Evolutionary conservation across 2,797 vertebrate species (phyloP).

Genomic region (Dromococcyx pavoninus): DNA sequence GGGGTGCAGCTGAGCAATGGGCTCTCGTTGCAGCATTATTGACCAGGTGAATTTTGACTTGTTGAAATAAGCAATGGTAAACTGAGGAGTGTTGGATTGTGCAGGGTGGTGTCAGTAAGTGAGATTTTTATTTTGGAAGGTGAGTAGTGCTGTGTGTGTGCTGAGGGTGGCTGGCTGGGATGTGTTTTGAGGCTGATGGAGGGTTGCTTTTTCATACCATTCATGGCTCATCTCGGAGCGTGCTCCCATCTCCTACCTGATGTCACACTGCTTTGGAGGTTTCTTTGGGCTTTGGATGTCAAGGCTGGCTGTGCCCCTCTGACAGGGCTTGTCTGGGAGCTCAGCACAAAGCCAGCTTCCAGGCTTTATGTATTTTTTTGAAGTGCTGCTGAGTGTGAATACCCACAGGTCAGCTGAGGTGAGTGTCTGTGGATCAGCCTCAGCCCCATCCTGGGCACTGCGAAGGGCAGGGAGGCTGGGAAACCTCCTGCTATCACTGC

Average conservation of each 20-base stretch:
- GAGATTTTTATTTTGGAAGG: background rate
- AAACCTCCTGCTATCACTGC: accelerated
- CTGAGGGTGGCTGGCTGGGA: background rate
- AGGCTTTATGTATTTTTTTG: background rate
- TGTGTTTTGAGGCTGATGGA: background rate
- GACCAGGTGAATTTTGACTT: background rate
- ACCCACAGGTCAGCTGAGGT: accelerated
- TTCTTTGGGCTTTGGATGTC: accelerated
- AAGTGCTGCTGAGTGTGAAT: background rate
- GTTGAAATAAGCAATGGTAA: background rate
- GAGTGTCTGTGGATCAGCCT: background rate
- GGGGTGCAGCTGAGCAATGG: background rate
- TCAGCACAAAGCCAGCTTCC: accelerated
- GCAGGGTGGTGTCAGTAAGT: accelerated
- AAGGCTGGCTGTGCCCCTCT: background rate
- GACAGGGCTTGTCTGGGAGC: background rate
- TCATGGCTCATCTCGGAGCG: background rate
- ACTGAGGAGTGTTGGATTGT: background rate
- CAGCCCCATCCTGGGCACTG: background rate
- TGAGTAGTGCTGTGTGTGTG: accelerated
- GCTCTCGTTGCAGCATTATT: background rate
- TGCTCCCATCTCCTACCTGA: background rate
- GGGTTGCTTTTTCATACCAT: accelerated
- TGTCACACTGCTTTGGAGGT: accelerated
- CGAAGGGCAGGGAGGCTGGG: background rate